Evolutionary conservation across 64 coral and sea anemone genomes (phyloP).

Genomic region (Trachythela sp.): DNA sequence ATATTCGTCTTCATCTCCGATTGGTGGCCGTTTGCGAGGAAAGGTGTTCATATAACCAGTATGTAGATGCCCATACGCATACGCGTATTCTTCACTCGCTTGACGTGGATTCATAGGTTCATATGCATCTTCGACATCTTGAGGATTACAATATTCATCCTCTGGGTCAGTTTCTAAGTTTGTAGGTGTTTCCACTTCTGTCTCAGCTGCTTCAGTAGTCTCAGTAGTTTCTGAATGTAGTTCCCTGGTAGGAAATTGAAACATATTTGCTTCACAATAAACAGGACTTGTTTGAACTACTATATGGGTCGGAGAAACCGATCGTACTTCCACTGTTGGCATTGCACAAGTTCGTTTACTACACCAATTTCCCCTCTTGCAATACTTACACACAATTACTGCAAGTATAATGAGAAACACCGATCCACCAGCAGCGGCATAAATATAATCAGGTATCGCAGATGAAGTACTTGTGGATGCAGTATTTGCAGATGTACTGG

Average conservation of each 20-base stretch:
- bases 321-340: not conserved
- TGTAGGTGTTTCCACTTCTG: not conserved
- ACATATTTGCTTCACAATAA: not conserved
- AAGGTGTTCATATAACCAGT: not conserved
- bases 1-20: not conserved
- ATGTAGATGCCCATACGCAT: not conserved
- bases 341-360: not conserved
- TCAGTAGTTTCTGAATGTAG: not conserved
- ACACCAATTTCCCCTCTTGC: not conserved
- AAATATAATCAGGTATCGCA: too few relatives aligned
- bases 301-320: not conserved
- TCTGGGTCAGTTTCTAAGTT: not conserved
- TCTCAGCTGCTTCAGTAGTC: too few relatives aligned
- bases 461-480: too few relatives aligned
- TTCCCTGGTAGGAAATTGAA: not conserved
- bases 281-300: not conserved
- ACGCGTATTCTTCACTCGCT: not conserved
- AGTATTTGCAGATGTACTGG: too few relatives aligned
- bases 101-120: not conserved
- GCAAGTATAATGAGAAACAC: not conserved
- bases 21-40: not conserved
- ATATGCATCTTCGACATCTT: not conserved
- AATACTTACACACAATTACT: not conserved
- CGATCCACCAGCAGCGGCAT: not conserved
- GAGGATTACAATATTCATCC: not conserved